Conservation (phyloP, 2,113 vertebrate genomes). For the Argyrosomus japonicus region DNA sequence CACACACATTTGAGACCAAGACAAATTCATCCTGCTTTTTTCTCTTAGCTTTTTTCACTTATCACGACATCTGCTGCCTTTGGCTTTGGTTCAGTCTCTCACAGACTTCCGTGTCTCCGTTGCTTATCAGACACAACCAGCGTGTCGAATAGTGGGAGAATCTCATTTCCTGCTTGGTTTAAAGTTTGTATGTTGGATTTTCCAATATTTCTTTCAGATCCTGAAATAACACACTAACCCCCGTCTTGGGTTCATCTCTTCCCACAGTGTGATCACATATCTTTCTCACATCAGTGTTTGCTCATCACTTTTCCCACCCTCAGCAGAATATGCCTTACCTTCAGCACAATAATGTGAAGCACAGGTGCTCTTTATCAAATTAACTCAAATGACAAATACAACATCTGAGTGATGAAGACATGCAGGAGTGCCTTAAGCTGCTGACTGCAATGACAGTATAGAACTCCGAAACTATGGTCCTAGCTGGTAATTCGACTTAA, state of each 20-base stretch:
- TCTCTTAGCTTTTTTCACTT: not conserved
- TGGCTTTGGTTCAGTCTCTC: conserved; percentile 34
- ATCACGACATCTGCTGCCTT: conserved; percentile 35
- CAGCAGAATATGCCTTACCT: not conserved
- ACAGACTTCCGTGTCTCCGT: not conserved
- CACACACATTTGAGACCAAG: conserved; percentile 19
- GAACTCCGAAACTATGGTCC: no score
- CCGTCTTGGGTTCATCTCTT: not conserved
- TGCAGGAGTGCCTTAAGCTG: no score
- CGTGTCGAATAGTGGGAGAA: not conserved
- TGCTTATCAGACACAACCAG: conserved; percentile 25
- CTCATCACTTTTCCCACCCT: not conserved
- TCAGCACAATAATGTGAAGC: not conserved
- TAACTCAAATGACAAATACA: not conserved
- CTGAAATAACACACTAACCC: conserved; percentile 5
- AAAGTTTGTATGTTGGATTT: conserved; percentile 25
- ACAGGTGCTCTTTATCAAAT: conserved; percentile 11
- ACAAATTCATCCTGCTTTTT: conserved; percentile 1
- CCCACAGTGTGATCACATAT: conserved; percentile 30
- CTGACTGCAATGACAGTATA: no score
- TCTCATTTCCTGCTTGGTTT: conserved; percentile 63
- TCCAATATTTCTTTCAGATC: conserved; percentile 10
- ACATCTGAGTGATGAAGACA: not conserved
- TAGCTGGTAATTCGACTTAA: no score
- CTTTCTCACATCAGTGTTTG: not conserved